phyloP scores from a whole-genome alignment of 2,888 invertebrate species.

The Digitonthophagus gazella region DNA sequence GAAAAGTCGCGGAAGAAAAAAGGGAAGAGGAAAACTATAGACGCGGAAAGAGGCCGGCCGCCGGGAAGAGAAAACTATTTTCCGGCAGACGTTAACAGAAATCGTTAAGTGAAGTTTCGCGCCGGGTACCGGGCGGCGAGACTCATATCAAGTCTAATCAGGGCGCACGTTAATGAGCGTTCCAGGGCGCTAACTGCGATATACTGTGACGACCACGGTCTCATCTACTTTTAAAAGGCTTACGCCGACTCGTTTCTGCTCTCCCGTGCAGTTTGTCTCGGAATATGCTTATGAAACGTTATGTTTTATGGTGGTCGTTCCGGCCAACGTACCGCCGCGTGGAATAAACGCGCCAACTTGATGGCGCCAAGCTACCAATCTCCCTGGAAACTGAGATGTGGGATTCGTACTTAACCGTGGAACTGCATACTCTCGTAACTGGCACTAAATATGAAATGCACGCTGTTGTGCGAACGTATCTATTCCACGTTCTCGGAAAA shows the following conservation, averaged over 20 bases:
- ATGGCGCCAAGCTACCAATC: not conserved
- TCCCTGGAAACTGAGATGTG: not conserved
- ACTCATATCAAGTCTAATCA: constrained; percentile 36
- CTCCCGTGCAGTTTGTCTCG: constrained; percentile 35
- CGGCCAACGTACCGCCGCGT: constrained; percentile 4
- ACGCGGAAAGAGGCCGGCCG: constrained; percentile 1
- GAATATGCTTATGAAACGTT: constrained; percentile 42
- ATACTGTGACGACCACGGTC: constrained; percentile 36
- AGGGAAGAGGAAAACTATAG: constrained; percentile 2
- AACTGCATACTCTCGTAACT: not conserved
- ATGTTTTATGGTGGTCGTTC: constrained; percentile 37
- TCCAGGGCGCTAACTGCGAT: constrained; percentile 35
- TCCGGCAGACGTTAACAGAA: constrained; percentile 33
- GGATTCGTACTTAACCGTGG: not conserved
- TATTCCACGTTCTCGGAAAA: not conserved
- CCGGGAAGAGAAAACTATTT: constrained; percentile 26
- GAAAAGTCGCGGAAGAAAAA: constrained; percentile 1
- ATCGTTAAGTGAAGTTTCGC: constrained; percentile 35
- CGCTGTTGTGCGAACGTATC: not conserved
- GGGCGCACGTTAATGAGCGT: constrained; percentile 41
- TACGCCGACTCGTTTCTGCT: constrained; percentile 36
- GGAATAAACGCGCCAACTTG: constrained; percentile 8
- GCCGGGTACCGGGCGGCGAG: constrained; percentile 20
- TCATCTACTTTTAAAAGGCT: constrained; percentile 36
- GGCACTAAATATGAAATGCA: not conserved